Evolutionary conservation across 1,140 invertebrate species (phyloP).

Genomic region (Drosophila pruinosa): DNA sequence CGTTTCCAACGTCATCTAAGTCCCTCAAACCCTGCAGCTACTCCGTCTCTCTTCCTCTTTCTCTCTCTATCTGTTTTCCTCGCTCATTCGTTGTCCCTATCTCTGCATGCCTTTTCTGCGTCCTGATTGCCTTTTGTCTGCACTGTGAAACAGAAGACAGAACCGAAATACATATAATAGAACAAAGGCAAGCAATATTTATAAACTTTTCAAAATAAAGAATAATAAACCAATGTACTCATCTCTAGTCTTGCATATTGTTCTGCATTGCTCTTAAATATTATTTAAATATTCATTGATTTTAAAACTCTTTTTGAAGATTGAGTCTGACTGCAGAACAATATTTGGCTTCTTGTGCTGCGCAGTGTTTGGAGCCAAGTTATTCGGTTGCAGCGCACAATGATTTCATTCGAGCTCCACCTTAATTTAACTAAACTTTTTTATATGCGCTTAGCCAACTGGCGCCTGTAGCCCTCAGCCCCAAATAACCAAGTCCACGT

Average conservation of each 20-base stretch:
- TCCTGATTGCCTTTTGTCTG: neutral
- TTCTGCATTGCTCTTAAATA: no score
- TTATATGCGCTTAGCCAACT: conserved; percentile 78
- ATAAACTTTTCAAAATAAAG: neutral
- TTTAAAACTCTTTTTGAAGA: no score
- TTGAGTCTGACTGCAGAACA: neutral
- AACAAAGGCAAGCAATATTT: neutral
- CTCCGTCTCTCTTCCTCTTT: neutral
- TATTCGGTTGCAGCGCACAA: conserved; percentile 60
- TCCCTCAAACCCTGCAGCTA: neutral
- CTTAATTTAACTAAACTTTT: conserved; percentile 78
- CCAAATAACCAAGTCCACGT: conserved; percentile 1
- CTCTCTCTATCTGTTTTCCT: neutral
- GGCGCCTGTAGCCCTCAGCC: conserved; percentile 47
- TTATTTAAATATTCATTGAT: no score
- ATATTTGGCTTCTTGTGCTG: neutral
- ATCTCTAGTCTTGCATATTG: no score
- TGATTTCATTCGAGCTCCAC: conserved; percentile 71
- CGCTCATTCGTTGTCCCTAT: neutral
- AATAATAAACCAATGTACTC: no score
- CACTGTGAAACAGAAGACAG: conserved; percentile 9
- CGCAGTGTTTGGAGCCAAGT: conserved; percentile 13
- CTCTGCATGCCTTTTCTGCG: conserved; percentile 9
- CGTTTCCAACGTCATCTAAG: conserved; percentile 25
- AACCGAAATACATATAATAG: neutral